Evolutionary conservation across 2,888 invertebrate genomes (phyloP), one percentile per base, ranked within the genome.

Genomic region (Hemaris fuciformis): DNA sequence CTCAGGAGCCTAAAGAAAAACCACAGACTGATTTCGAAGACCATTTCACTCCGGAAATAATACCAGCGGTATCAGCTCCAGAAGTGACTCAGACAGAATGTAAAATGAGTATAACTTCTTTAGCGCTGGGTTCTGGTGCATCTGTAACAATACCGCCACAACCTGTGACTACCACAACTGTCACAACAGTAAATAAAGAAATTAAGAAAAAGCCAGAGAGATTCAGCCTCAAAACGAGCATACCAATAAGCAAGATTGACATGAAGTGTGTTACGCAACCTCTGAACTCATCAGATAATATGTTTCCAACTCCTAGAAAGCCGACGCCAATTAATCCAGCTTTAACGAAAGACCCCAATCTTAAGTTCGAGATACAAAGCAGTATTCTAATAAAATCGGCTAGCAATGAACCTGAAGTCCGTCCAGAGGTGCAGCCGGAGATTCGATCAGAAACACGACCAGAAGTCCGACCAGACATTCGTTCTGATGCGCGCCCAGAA

Each of bases 181-280:
- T 61, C 65, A 15, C 53, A 4, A 31, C 31, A 27, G 53, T 31
- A 10, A 53, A 48, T 15, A 48, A 83, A 66, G 89, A 89, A 8
- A 64, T 71, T 1, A 88, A 84, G 76, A 85, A 85, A 73, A 91
- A 91, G 74, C 66, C 81, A 25, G 91, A 91, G 76, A 75, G 88
- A 57, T 91, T 87, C 58, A 91, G 91, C 66, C 73, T 93, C 15
- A 93, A 89, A 83, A 92, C 93, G 0, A 92, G 91, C 70, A 93
- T 93, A 69, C 93, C 93, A 3, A 91, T 92, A 57, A 91, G 90
- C 63, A 91, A 91, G 72, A 85, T 92, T 42, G 92, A 92, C 67
- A 85, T 92, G 81, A 92, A 91, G 74, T 88, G 87, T 67, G 89
- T 91, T 1, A 83, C 53, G 57, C 57, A 43, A n/a, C 43, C 59